A percentile compares a stretch with the other conserved stretches of the same genome.
Evolutionary conservation across 2,113 vertebrate genomes (phyloP).

Genomic region (Columba janthina): DNA sequence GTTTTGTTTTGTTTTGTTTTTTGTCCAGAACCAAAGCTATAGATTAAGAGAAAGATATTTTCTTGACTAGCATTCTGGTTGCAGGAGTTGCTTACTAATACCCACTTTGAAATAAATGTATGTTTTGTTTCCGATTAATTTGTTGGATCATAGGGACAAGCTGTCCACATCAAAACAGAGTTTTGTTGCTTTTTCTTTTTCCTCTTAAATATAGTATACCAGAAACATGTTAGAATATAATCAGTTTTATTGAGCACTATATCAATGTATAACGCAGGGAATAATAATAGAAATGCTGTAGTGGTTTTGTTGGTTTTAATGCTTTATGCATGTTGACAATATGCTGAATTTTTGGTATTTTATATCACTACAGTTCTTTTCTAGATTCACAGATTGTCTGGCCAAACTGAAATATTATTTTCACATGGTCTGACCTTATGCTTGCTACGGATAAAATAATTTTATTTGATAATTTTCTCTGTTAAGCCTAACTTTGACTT

Average conservation of each 20-base stretch:
- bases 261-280: not conserved
- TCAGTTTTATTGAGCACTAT: not conserved
- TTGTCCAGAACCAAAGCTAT: not conserved
- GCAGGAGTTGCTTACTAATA: not conserved
- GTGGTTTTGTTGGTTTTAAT: not conserved
- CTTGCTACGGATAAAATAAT: not conserved
- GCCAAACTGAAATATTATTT: not conserved
- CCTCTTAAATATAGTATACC: not conserved
- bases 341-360: not conserved
- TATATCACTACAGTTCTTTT: not conserved
- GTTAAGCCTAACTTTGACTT: not conserved
- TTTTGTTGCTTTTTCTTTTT: not conserved
- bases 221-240: not conserved
- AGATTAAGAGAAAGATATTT: not conserved
- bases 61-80: not conserved
- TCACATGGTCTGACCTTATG: not conserved
- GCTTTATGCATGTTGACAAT: not conserved
- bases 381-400: not conserved
- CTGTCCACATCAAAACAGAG: not conserved
- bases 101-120: not conserved
- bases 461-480: not conserved
- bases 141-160: not conserved
- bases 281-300: not conserved
- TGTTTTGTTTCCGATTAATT: not conserved
- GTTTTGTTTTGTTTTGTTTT: not conserved